phyloP scores from a whole-genome alignment of 2,888 invertebrate genomes.

The Chromoteleia sp. region DNA sequence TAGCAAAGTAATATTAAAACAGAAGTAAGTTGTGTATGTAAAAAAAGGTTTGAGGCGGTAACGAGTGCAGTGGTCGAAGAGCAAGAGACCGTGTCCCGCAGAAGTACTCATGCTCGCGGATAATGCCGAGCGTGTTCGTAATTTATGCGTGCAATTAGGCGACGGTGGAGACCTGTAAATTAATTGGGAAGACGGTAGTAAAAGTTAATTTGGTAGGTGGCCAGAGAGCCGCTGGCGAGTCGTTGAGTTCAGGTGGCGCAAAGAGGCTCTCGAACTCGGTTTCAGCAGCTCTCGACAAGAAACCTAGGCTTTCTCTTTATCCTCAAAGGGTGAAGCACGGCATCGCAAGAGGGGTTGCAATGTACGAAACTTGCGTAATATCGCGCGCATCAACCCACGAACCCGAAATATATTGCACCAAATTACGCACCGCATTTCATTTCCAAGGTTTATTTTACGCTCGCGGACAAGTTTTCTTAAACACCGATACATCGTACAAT shows the following conservation, averaged over 20 bases:
- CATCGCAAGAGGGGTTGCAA: not conserved
- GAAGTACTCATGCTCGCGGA: slow-evolving; percentile 66
- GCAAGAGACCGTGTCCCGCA: slow-evolving; percentile 34
- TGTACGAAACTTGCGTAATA: slow-evolving; percentile 47
- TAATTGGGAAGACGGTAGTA: slow-evolving; percentile 83
- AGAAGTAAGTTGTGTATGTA: slow-evolving; percentile 1
- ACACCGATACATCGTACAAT: too few relatives aligned
- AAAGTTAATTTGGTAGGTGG: slow-evolving; percentile 83
- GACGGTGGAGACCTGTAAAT: slow-evolving; percentile 79
- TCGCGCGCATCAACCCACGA: slow-evolving; percentile 54
- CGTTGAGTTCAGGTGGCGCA: slow-evolving; percentile 82
- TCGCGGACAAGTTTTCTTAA: slow-evolving; percentile 1
- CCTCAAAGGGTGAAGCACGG: slow-evolving; percentile 40
- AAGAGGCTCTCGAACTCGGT: slow-evolving; percentile 67
- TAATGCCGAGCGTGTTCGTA: slow-evolving; percentile 76
- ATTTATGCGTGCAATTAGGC: slow-evolving; percentile 82
- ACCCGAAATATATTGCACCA: slow-evolving; percentile 42
- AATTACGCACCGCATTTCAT: slow-evolving; percentile 32
- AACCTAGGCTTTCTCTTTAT: slow-evolving; percentile 50
- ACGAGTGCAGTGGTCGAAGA: slow-evolving; percentile 23
- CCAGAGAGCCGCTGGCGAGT: slow-evolving; percentile 73
- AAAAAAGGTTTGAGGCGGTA: slow-evolving; percentile 10
- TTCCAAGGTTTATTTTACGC: slow-evolving; percentile 22
- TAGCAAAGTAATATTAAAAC: too few relatives aligned
- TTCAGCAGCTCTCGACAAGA: slow-evolving; percentile 71